Evolutionary conservation across 2,888 invertebrate species (phyloP).

Genomic region (Troides aeacus): DNA sequence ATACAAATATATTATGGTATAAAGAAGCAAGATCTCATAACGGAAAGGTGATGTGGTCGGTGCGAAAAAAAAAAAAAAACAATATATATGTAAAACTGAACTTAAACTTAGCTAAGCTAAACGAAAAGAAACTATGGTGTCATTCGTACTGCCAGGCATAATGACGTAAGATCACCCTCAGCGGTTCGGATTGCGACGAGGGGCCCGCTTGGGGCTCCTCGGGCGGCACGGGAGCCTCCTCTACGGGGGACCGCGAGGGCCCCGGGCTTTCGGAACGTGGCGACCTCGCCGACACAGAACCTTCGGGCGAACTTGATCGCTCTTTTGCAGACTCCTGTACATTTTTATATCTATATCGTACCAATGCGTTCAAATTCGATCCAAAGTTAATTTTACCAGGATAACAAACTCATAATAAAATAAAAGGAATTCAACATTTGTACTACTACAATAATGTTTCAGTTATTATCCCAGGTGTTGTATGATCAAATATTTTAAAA

Average conservation of each 20-base stretch:
- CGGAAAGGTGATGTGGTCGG: conserved; percentile 51
- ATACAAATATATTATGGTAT: conserved; percentile 42
- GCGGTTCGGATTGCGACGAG: conserved; percentile 60
- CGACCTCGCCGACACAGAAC: conserved; percentile 46
- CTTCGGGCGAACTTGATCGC: conserved; percentile 57
- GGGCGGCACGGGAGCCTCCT: conserved; percentile 45
- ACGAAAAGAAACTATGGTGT: conserved; percentile 74
- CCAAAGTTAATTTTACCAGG: neutral
- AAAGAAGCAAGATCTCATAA: conserved; percentile 47
- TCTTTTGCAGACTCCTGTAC: conserved; percentile 59
- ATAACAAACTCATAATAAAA: conserved; percentile 11
- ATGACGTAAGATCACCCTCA: conserved; percentile 76
- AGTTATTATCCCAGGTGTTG: conserved; percentile 6
- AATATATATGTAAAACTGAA: conserved; percentile 44
- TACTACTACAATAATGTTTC: conserved; percentile 43
- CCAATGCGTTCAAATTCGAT: conserved; percentile 10
- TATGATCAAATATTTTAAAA: conserved; percentile 3
- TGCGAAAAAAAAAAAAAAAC: conserved; percentile 40
- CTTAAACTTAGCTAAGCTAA: conserved; percentile 66
- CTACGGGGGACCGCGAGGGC: conserved; percentile 44
- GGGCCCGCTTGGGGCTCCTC: conserved; percentile 62
- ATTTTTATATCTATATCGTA: conserved; percentile 36
- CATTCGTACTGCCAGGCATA: conserved; percentile 79
- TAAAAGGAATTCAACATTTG: conserved; percentile 30
- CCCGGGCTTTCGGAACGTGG: conserved; percentile 47